Base-by-base conservation (phyloP, 2,888 invertebrate genomes). In the Watsonalla binaria region DNA sequence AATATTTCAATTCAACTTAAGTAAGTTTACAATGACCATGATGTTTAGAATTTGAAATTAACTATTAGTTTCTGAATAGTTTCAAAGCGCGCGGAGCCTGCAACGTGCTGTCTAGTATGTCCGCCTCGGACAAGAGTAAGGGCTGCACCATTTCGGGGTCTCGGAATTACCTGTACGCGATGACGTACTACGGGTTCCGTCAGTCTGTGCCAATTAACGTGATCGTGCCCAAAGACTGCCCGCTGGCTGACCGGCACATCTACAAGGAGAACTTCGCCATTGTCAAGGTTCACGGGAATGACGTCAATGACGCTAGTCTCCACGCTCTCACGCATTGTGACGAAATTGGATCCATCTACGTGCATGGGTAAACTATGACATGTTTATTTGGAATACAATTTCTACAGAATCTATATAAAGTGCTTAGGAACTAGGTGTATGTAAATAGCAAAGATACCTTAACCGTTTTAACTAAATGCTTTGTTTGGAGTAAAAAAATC, bases 1-100 rank as follows among this genome's bases (percentile, higher is more conserved):
- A 46, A 61, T 59, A 53, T 24, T 24, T 24, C 24, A 2, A 24
- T 24, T 24, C 24, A 24, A 24, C 24, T 24, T 24, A 24, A 4
- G 24, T 24, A 24, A 24, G 2, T 24, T 24, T 24, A 24, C 24
- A 24, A 24, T 24, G 2, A 24, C 24, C 24, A 24, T 24, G 24
- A 24, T 24, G 24, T 37, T 37, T 37, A 5, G 35, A 35, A 37
- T 5, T 42, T 42, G 2, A 11, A 11, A 45, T 45, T 14, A 35
- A 45, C 35, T 37, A 6, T 42, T 14, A 42, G 52, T 11, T 11
- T 51, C 47, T 49, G 55, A 67, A 33, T 54, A 80, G 80, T 65
- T 80, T 76, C 46, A 80, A 80, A 64, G 78, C 78, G 4, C 79
- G 78, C n/a, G 80, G 80, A 33, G 76, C 68, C 8, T 76, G 75